phyloP scores from a whole-genome alignment of 2,888 invertebrate genomes.

The Tiliacea citrago region DNA sequence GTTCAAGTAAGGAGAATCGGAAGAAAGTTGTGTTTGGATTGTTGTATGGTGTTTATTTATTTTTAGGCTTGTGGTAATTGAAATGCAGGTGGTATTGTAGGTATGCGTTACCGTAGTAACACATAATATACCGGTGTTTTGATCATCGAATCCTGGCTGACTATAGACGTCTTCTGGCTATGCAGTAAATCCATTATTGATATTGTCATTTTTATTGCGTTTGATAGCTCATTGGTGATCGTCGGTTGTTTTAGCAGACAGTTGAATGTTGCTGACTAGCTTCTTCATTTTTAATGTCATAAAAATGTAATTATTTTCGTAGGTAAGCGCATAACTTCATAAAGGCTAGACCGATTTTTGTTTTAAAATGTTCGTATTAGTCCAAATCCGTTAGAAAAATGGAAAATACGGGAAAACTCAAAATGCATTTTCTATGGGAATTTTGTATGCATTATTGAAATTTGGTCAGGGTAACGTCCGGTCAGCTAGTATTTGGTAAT shows the following conservation, averaged over 20 bases:
- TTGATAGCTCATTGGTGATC: neutral
- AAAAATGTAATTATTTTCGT: no score
- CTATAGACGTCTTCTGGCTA: neutral
- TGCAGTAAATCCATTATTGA: neutral
- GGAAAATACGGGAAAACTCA: no score
- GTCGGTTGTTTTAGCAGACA: neutral
- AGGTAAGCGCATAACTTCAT: no score
- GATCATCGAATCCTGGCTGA: neutral
- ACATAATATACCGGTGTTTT: neutral
- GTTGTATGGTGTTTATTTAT: slow-evolving; percentile 31
- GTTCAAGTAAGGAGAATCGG: slow-evolving; percentile 49
- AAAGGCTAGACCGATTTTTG: no score
- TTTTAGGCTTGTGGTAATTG: neutral
- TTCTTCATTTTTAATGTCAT: neutral
- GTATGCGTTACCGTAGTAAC: no score
- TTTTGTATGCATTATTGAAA: no score
- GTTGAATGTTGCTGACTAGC: no score
- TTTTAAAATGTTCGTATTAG: no score
- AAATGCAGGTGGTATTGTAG: neutral
- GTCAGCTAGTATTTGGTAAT: no score
- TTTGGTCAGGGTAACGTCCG: no score
- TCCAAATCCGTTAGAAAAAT: no score
- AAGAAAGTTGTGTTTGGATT: slow-evolving; percentile 46
- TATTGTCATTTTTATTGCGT: neutral
- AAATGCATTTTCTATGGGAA: no score